Base-by-base conservation (phyloP, 2,113 vertebrate genomes). In the Takifugu bimaculatus region DNA sequence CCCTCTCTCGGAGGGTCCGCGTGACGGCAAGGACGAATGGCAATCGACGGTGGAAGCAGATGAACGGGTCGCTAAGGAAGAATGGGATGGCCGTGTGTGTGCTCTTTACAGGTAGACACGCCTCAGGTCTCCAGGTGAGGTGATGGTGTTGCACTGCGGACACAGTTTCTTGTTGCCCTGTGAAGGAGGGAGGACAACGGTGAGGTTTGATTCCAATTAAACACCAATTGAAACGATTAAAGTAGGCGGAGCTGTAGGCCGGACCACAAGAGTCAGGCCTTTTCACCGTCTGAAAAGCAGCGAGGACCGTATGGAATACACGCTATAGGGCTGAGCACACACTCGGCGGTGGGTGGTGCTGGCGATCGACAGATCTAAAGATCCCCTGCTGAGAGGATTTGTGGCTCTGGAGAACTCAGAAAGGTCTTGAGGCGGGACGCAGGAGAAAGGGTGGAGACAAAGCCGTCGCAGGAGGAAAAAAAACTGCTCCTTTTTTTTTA, bases 61-160 rank as follows among this genome's bases (percentile, higher is more conserved):
- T 65, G 77, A 77, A 83, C 63, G 78, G 65, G 57, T 35, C 13
- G 47, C 20, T 20, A 20, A 20, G 20, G 20, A 20, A 20, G 20
- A 20, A 20, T 20, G 20, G 20, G 20, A 20, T 20, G 20, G 20
- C 20, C 25, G 48, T 50, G 48, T 50, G 15, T 50, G 15, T 64
- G 75, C 79, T 87, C 86, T 93, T 98, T 95, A 99, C 93, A 99
- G 95, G 91, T 98, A 99, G 83, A 98, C 96, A 67, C 96, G 96
- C 72, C 97, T 92, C 77, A 99, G 93, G 89, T 99, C 97, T 84
- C 97, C 96, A 0, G 97, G 97, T 6, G 97, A 96, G 2, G 97
- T 98, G 94, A 99, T 99, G 88, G 96, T 98, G 91, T 99, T 99
- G 85, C 97, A 98, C 90, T 98, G 97, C 54, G 97, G 97, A 86